These are phyloP conservation scores for Coptodon rendalli DNA, from an alignment of 2,113 vertebrate genomes.

Conservation along the genomic window DNA sequence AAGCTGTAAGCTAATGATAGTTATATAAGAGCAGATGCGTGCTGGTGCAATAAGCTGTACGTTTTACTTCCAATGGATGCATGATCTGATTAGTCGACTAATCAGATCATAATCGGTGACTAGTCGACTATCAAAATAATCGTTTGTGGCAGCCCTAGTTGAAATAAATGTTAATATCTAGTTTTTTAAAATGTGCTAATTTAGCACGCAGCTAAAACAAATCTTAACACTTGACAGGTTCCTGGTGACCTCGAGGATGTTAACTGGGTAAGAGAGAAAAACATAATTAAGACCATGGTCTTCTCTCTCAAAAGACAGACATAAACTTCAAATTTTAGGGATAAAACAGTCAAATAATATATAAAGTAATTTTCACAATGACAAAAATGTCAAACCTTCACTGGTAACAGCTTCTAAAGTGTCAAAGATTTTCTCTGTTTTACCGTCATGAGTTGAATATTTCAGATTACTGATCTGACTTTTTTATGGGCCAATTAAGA, in stretches of 20 bases:
- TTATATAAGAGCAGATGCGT: too few relatives aligned
- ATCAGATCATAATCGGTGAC: too few relatives aligned
- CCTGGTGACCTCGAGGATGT: neutral
- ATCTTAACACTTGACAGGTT: neutral
- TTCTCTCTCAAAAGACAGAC: neutral
- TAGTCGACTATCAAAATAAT: too few relatives aligned
- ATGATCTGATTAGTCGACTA: too few relatives aligned
- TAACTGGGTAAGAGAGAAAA: neutral
- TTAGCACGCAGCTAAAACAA: neutral
- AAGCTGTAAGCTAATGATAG: too few relatives aligned
- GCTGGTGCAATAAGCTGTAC: too few relatives aligned
- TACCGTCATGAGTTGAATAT: neutral
- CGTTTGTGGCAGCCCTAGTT: too few relatives aligned
- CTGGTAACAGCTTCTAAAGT: neutral
- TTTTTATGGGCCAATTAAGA: neutral
- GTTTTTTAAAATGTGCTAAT: neutral
- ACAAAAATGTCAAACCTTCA: neutral
- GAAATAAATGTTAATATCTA: neutral
- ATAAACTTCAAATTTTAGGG: neutral
- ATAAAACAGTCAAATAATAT: neutral
- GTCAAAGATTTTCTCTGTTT: neutral
- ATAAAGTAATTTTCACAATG: neutral
- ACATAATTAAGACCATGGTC: neutral
- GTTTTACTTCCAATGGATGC: too few relatives aligned
- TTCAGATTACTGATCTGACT: neutral